Conservation (phyloP, 2,888 invertebrate genomes). For the Sesia apiformis region DNA sequence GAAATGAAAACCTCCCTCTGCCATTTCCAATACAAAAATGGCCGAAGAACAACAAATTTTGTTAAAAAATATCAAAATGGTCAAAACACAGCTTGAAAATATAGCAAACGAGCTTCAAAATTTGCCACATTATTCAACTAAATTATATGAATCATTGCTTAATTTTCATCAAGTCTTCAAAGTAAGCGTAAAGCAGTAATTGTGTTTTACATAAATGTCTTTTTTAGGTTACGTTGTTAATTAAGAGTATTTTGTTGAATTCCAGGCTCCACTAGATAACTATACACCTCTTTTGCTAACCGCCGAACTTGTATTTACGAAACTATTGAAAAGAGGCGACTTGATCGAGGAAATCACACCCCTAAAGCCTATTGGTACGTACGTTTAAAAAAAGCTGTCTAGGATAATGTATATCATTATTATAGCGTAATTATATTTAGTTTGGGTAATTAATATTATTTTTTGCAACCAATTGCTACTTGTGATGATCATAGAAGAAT, state of each 20-base stretch:
- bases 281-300: conserved; percentile 77
- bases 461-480: no score
- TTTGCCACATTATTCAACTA: conserved; percentile 64
- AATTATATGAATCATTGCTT: conserved; percentile 78
- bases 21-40: conserved; percentile 44
- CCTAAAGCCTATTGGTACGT: conserved; percentile 71
- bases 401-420: no score
- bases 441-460: no score
- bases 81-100: conserved; percentile 77
- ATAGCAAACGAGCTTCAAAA: conserved; percentile 83
- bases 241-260: conserved; percentile 11
- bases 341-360: conserved; percentile 77
- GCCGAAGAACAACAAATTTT: conserved; percentile 55
- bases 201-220: conserved; percentile 5
- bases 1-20: not conserved
- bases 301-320: conserved; percentile 81
- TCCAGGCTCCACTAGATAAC: conserved; percentile 61
- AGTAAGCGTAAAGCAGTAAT: conserved; percentile 41
- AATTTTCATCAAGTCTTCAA: conserved; percentile 81
- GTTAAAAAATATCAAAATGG: conserved; percentile 76
- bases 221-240: conserved; percentile 19
- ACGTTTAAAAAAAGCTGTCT: not conserved
- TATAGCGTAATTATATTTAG: no score
- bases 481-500: no score
- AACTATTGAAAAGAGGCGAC: conserved; percentile 78